Conservation (phyloP, 2,113 vertebrate species). For the Eulemur macaco region DNA sequence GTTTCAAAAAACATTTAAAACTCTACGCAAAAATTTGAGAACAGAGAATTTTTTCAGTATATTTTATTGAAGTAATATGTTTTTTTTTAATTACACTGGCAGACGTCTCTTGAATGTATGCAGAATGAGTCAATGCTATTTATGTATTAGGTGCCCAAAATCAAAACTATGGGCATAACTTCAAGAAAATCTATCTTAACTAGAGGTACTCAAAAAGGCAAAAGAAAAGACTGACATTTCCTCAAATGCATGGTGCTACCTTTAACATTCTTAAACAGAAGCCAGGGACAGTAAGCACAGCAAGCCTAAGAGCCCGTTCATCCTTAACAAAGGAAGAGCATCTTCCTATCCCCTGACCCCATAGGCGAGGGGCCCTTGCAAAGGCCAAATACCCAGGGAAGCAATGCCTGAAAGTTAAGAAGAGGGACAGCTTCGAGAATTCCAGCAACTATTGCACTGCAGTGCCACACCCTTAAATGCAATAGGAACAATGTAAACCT, state of each 20-base stretch:
- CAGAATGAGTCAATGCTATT: neutral
- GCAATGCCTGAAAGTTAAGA: neutral
- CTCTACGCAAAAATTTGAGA: neutral
- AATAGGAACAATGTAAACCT: rapidly evolving
- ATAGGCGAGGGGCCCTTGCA: neutral
- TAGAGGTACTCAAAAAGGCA: rapidly evolving
- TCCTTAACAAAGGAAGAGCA: neutral
- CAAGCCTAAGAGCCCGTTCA: neutral
- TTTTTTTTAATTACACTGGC: neutral
- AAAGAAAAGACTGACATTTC: neutral
- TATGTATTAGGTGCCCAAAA: neutral
- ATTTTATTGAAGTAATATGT: neutral
- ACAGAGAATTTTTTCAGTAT: neutral
- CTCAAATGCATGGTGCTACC: neutral
- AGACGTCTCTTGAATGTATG: neutral
- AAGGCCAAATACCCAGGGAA: neutral
- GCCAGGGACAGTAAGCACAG: neutral
- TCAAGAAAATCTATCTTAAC: rapidly evolving
- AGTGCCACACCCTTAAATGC: neutral
- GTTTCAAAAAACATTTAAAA: neutral
- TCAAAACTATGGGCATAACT: neutral
- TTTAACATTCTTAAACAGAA: neutral
- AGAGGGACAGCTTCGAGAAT: neutral
- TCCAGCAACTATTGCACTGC: rapidly evolving
- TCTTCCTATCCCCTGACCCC: neutral